These are phyloP conservation scores for Caloenas nicobarica DNA, from an alignment of 2,113 vertebrate genomes.

Conservation along the genomic window DNA sequence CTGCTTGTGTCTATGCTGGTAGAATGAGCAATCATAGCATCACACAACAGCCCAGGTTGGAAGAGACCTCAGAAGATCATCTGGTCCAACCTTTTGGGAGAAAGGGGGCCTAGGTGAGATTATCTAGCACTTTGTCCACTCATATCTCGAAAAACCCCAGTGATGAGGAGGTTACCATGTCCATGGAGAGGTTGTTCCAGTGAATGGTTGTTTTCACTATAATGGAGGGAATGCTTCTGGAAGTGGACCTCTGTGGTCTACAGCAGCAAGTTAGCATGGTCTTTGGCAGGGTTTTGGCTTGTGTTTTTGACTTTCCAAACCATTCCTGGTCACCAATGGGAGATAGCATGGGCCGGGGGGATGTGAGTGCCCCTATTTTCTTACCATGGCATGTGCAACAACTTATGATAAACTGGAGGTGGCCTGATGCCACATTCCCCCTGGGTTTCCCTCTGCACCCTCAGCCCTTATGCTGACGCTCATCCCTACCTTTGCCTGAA, in stretches of 20 bases:
- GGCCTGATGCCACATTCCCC: fast-evolving
- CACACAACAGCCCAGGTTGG: background rate
- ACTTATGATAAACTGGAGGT: fast-evolving
- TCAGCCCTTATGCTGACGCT: too few relatives aligned
- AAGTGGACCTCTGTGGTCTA: background rate
- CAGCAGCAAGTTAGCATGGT: background rate
- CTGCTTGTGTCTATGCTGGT: background rate
- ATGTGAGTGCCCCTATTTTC: fast-evolving
- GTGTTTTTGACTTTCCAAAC: background rate
- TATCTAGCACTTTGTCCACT: background rate
- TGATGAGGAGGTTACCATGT: fast-evolving
- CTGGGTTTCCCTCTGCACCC: background rate
- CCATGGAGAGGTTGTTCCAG: too few relatives aligned
- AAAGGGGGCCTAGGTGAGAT: background rate
- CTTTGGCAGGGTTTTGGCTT: background rate
- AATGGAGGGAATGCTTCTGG: background rate
- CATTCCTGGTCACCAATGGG: background rate
- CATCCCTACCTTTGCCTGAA: slow-evolving; percentile 83
- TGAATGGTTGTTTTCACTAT: fast-evolving
- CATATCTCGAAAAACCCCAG: background rate
- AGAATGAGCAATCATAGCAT: background rate
- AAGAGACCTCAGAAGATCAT: background rate
- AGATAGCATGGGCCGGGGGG: fast-evolving
- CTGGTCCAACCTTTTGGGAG: background rate
- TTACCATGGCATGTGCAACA: fast-evolving